Evolutionary conservation across 1,140 invertebrate species (phyloP), one percentile per base, ranked within the genome.

Genomic region (Panagrolaimus sp.): DNA sequence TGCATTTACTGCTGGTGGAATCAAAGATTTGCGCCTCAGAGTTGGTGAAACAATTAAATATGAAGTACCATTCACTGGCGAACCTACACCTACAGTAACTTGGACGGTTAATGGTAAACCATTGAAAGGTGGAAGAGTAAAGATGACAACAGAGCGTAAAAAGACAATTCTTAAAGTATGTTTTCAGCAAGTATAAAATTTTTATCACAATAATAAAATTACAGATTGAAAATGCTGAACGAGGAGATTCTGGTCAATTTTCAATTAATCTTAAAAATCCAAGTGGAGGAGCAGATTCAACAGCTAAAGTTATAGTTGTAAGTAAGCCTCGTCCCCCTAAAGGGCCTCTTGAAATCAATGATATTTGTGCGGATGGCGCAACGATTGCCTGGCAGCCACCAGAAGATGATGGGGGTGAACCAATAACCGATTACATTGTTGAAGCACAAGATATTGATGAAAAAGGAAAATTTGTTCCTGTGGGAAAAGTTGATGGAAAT

Each of bases 351-450:
- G 90, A 94, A 84, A 92, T 96, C 31, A 87, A 89, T 7, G 92
- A 97, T 83, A 90, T 98, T 16, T 94, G 91, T n/a, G 91, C 92
- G 82, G 93, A 97, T 82, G 92, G 92, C 16, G 93, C 91, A 82
- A 96, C 95, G 78, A 85, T 99, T 1, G 89, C 91, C 78, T 99
- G 96, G 96, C 89, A 93, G 69, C 93, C 94, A 82, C 95, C 96
- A 25, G 92, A 95, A 80, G 95, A 98, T 83, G 95, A 98, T 85
- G 96, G 96, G 78, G 96, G 96, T 42, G 90, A 92, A 65, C 79
- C 79, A 38, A 57, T 81, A 8, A 72, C 69, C 25, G 78, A 79
- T 27, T 82, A 83, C 67, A 66, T 83, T 11, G 71, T 82, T 66
- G 80, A 82, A 63, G 80, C 80, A 20, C 80, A 82, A 66, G 79